A percentile compares a stretch with the other conserved stretches of the same genome.
These are phyloP conservation scores for Alfaro cultratus DNA, from an alignment of 2,797 vertebrate species.

Conservation along the genomic window DNA sequence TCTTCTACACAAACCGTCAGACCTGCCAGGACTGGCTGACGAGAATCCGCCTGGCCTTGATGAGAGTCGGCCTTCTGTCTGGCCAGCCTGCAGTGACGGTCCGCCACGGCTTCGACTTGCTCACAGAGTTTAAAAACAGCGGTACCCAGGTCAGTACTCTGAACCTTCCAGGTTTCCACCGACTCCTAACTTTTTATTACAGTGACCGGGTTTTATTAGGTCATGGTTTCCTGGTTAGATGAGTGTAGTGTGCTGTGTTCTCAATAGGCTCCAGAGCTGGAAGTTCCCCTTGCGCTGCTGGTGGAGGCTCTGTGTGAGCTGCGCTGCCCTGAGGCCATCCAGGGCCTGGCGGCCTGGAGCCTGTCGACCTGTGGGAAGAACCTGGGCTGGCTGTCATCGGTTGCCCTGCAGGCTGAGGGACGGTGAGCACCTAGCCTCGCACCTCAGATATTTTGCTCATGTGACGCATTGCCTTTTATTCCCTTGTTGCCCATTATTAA, in stretches of 20 bases:
- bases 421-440: slow-evolving; percentile 75
- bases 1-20: slow-evolving; percentile 98
- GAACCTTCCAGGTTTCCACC: background rate
- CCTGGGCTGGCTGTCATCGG: slow-evolving; percentile 91
- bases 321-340: slow-evolving; percentile 96
- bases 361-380: slow-evolving; percentile 86
- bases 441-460: background rate
- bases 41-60: slow-evolving; percentile 93
- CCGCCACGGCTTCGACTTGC: slow-evolving; percentile 95
- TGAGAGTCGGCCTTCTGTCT: slow-evolving; percentile 95
- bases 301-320: slow-evolving; percentile 97
- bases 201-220: background rate
- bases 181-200: background rate
- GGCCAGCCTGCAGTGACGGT: slow-evolving; percentile 98
- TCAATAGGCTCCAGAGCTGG: slow-evolving; percentile 89
- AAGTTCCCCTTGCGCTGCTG: slow-evolving; percentile 92
- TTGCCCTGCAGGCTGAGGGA: slow-evolving; percentile 95
- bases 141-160: slow-evolving; percentile 84
- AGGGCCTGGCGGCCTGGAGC: slow-evolving; percentile 93
- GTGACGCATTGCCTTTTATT: background rate
- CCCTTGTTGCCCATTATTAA: background rate
- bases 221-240: background rate
- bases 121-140: slow-evolving; percentile 93
- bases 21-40: slow-evolving; percentile 99
- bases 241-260: background rate